These are phyloP conservation scores for Aricia artaxerxes DNA, from an alignment of 2,888 invertebrate genomes.

Conservation along the genomic window DNA sequence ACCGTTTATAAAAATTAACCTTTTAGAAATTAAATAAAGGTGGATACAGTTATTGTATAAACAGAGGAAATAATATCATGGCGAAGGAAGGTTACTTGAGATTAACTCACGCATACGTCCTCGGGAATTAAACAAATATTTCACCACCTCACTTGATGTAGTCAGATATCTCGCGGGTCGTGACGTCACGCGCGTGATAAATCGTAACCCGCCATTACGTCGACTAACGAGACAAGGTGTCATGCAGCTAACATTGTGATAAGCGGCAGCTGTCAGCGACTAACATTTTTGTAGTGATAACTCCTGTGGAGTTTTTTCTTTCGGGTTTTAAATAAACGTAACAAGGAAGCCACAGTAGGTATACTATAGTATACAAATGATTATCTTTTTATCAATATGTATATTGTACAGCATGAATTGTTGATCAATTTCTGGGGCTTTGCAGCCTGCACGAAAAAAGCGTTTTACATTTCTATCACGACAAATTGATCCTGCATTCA, in stretches of 20 bases:
- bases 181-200: slow-evolving; percentile 72
- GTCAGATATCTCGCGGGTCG: slow-evolving; percentile 54
- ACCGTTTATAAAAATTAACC: not conserved
- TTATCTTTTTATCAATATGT: too few species aligned
- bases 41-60: not conserved
- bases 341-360: not conserved
- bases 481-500: too few species aligned
- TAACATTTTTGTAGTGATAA: not conserved
- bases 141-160: slow-evolving; percentile 5
- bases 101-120: slow-evolving; percentile 23
- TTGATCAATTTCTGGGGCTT: too few species aligned
- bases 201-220: slow-evolving; percentile 70
- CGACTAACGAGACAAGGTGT: slow-evolving; percentile 78
- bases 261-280: slow-evolving; percentile 56
- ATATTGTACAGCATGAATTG: too few species aligned
- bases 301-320: not conserved
- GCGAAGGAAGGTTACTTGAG: not conserved
- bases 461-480: too few species aligned
- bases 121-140: slow-evolving; percentile 15
- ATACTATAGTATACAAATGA: too few species aligned
- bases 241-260: slow-evolving; percentile 66
- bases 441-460: too few species aligned
- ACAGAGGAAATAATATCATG: not conserved
- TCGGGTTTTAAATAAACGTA: too few species aligned
- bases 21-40: not conserved